These are phyloP conservation scores for Zaprionus bogoriensis DNA, from an alignment of 2,888 invertebrate genomes.

Conservation along the genomic window DNA sequence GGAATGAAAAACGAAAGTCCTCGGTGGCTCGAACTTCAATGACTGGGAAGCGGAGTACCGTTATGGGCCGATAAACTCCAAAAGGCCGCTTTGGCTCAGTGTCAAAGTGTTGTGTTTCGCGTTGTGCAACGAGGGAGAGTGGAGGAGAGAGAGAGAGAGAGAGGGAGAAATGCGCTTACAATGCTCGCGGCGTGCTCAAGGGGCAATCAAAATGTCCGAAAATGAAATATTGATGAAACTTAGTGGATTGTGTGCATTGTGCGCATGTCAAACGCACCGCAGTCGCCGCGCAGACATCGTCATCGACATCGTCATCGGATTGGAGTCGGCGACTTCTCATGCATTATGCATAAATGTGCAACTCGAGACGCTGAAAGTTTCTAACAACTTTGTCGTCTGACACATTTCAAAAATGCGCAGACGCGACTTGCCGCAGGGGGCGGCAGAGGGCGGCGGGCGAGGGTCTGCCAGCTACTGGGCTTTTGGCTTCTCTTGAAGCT, in stretches of 20 bases:
- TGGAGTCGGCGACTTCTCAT: constrained; percentile 58
- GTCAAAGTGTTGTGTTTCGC: constrained; percentile 67
- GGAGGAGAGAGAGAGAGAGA: no score
- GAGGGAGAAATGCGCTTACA: constrained; percentile 61
- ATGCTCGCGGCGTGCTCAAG: constrained; percentile 28
- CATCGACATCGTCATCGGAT: constrained; percentile 3
- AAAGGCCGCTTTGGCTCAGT: constrained; percentile 32
- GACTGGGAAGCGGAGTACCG: constrained; percentile 18
- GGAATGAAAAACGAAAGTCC: constrained; percentile 60
- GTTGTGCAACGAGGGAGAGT: constrained; percentile 69
- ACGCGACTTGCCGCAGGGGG: constrained; percentile 4
- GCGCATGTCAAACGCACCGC: constrained; percentile 54
- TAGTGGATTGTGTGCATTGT: constrained; percentile 66
- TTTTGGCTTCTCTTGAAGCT: constrained; percentile 31
- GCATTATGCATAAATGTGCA: constrained; percentile 70
- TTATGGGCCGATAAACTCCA: constrained; percentile 30
- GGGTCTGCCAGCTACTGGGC: constrained; percentile 56
- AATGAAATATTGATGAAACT: constrained; percentile 73
- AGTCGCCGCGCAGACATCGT: constrained; percentile 14
- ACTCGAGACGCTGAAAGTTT: constrained; percentile 63
- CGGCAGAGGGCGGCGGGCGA: no score
- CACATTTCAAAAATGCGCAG: constrained; percentile 39
- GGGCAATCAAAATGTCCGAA: constrained; percentile 57
- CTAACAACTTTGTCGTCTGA: constrained; percentile 53
- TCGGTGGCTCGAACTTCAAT: background rate